Conservation (phyloP, 2,888 invertebrate genomes). For the Imbricaverruca yamaguchii region DNA sequence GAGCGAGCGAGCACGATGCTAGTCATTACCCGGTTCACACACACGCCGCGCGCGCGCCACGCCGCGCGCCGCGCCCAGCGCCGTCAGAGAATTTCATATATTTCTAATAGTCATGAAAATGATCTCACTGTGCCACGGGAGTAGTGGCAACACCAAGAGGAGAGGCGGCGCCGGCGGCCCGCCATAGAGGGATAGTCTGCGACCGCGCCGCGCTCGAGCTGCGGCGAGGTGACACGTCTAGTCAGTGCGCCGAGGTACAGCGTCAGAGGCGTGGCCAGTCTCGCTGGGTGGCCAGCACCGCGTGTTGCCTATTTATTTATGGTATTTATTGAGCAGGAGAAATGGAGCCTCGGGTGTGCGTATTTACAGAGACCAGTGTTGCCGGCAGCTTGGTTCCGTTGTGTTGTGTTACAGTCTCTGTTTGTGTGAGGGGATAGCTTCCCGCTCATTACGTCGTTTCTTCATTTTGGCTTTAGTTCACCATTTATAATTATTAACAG, state of each 20-base stretch:
- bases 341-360: not conserved
- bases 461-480: constrained; percentile 15
- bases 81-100: constrained; percentile 1
- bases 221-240: constrained; percentile 2
- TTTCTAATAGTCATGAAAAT: constrained; percentile 22
- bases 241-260: not conserved
- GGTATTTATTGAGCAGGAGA: constrained; percentile 18
- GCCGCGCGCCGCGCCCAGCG: not conserved
- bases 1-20: constrained; percentile 9
- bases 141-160: not conserved
- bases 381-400: constrained; percentile 18
- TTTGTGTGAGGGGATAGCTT: constrained; percentile 2
- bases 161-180: not conserved
- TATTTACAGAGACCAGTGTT: constrained; percentile 20
- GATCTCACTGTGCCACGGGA: constrained; percentile 17
- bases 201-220: not conserved
- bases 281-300: not conserved
- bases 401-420: constrained; percentile 7
- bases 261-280: not conserved
- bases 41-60: constrained; percentile 22
- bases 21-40: constrained; percentile 5
- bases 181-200: not conserved
- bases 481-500: not conserved
- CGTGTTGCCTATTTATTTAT: constrained; percentile 18
- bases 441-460: not conserved